phyloP scores from a whole-genome alignment of 2,888 invertebrate species.

The Cheilosia grossa region DNA sequence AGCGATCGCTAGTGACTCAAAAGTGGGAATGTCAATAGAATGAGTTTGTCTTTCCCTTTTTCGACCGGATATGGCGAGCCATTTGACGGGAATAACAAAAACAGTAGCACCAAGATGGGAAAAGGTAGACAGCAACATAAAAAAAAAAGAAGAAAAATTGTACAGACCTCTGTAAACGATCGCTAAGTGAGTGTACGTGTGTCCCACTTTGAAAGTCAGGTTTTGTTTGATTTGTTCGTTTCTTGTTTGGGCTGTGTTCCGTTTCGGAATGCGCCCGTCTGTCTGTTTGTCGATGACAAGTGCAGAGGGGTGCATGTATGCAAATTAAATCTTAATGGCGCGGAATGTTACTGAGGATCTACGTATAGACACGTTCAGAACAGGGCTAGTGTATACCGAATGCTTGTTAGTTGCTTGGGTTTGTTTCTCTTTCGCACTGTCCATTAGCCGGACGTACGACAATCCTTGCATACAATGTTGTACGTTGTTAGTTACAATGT shows the following conservation, averaged over 20 bases:
- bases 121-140: not conserved
- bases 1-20: conserved; percentile 16
- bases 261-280: conserved; percentile 27
- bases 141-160: not conserved
- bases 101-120: not conserved
- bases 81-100: conserved; percentile 34
- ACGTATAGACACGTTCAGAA: conserved; percentile 4
- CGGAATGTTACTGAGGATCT: conserved; percentile 27
- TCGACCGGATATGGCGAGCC: conserved; percentile 35
- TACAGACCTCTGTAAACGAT: conserved; percentile 13
- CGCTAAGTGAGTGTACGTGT: conserved; percentile 43
- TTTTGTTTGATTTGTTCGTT: conserved; percentile 27
- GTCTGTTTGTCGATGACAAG: conserved; percentile 1
- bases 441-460: conserved; percentile 2
- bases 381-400: conserved; percentile 9
- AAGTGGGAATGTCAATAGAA: conserved; percentile 30
- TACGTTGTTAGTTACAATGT: conserved; percentile 9
- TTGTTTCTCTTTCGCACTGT: not conserved
- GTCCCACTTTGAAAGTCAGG: conserved; percentile 49
- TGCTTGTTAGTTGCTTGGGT: conserved; percentile 3
- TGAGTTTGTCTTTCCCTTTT: conserved; percentile 2
- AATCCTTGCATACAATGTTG: conserved; percentile 3
- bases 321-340: conserved; percentile 39
- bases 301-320: conserved; percentile 20
- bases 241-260: conserved; percentile 21